Base-by-base conservation (phyloP, 2,888 invertebrate genomes). In the Thumatha senex region DNA sequence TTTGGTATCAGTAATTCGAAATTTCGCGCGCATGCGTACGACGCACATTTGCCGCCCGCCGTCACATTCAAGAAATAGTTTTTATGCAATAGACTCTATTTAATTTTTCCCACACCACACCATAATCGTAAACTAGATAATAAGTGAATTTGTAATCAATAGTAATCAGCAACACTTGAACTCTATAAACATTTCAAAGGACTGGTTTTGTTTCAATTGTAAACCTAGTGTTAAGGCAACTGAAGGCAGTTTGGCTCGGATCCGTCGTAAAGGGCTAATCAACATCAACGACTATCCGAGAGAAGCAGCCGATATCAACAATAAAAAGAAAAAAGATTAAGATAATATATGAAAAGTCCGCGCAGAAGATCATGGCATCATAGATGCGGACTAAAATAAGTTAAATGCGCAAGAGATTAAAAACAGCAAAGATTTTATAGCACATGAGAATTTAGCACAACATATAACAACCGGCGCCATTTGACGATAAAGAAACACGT, bases 401-500 rank as follows among this genome's bases (percentile, higher is more conserved):
- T 84, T 89, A 89, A 83, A 90, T 91, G 91, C 88, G 88, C 84
- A 86, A 84, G 78, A 89, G 82, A 80, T 76, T 76, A 58, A 90
- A 84, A 66, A 74, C 64, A 77, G 76, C 77, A 70, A 91, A 84
- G 82, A 90, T 90, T 90, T 89, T 86, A 70, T 91, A 91, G 77
- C 82, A 67, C 80, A 87, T 70, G 82, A 81, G 74, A 81, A 84
- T 82, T 82, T 89, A 90, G 87, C 73, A 78, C 70, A 85, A 82
- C 61, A 79, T 87, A 89, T 86, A 82, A 84, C 74, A 85, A 72
- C 75, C 70, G 77, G 76, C 87, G 91, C 86, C 89, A 92, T 92
- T 92, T 92, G 92, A 92, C 92, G 87, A 87, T 90, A 90, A 91
- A 92, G 92, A 82, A 91, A 89, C 86, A 89, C 90, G 90, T 92